phyloP scores from a whole-genome alignment of 2,797 vertebrate genomes.

The Rhinophrynus dorsalis region DNA sequence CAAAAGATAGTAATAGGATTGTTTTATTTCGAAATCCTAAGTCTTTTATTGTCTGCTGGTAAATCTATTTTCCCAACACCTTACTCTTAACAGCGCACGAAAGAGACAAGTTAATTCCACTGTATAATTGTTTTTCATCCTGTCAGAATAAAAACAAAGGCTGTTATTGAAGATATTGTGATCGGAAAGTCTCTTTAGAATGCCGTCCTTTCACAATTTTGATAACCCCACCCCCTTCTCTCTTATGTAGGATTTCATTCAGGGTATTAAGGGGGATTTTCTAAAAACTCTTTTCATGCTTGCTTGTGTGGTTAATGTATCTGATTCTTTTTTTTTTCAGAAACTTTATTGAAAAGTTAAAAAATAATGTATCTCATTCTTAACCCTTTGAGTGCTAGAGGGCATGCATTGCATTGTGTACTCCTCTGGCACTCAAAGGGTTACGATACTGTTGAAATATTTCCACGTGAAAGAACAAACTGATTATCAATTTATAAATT shows the following conservation, averaged over 20 bases:
- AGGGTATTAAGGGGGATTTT: slow-evolving; percentile 8
- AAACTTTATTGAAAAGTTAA: too few species aligned
- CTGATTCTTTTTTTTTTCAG: too few species aligned
- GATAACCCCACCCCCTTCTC: background rate
- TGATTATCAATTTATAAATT: too few species aligned
- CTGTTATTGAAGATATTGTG: slow-evolving; percentile 27
- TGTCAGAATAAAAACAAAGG: slow-evolving; percentile 25
- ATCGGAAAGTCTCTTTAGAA: slow-evolving; percentile 1
- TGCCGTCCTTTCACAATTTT: background rate
- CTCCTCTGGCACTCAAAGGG: too few species aligned
- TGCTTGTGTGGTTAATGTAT: background rate
- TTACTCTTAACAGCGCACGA: background rate
- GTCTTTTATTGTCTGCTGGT: background rate
- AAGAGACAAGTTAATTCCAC: background rate
- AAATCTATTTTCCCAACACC: slow-evolving; percentile 13
- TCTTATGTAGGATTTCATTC: slow-evolving; percentile 8
- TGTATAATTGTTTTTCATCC: background rate
- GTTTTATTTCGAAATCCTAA: background rate
- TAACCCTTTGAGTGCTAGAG: too few species aligned
- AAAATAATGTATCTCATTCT: too few species aligned
- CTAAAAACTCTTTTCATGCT: background rate
- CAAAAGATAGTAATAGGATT: background rate
- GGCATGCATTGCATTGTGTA: too few species aligned
- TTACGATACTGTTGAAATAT: too few species aligned
- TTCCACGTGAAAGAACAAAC: too few species aligned